Evolutionary conservation across 2,113 vertebrate genomes (phyloP), one percentile per base, ranked within the genome.

Genomic region (Probosciger aterrimus): DNA sequence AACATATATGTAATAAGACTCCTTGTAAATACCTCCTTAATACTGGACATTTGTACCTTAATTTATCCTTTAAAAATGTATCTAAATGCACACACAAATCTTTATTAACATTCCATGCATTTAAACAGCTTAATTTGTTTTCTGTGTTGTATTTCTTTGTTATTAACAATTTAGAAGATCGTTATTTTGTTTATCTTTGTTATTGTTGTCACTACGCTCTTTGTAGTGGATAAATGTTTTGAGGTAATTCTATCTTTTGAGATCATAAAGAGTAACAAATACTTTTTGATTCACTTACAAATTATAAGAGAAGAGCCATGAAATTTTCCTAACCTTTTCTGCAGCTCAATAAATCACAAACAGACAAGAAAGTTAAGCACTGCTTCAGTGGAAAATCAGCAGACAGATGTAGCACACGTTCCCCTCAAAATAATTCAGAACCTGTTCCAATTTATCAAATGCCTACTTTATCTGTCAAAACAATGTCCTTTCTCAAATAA

Each of bases 361-460:
- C 88, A 98, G 98, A 98, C 98, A 98, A 97, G 98, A 98, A 98
- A 98, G 97, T 98, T 98, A 98, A 98, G 97, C 96, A 96, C 94
- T 96, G 92, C 95, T 98, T 98, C 97, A 97, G 97, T 98, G 97
- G 97, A 98, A 98, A 98, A 98, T 97, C 98, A 97, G 97, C 97
- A 97, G 98, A 98, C 98, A 98, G 97, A 98, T 98, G 98, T 98
- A 98, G 97, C 95, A 96, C 95, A 97, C 96, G 98, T 98, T 98
- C 97, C 97, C 95, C 94, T 98, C 98, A 97, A 98, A 98, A 98
- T 98, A 98, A 98, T 98, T 98, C 98, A 98, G 97, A 98, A 98
- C 98, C 98, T 98, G 98, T 98, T 98, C 98, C 98, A 98, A 98
- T 98, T 98, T 98, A 98, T 98, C 98, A 98, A 98, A 98, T 98